Conservation (phyloP, 2,113 vertebrate genomes). For the Lophius piscatorius region DNA sequence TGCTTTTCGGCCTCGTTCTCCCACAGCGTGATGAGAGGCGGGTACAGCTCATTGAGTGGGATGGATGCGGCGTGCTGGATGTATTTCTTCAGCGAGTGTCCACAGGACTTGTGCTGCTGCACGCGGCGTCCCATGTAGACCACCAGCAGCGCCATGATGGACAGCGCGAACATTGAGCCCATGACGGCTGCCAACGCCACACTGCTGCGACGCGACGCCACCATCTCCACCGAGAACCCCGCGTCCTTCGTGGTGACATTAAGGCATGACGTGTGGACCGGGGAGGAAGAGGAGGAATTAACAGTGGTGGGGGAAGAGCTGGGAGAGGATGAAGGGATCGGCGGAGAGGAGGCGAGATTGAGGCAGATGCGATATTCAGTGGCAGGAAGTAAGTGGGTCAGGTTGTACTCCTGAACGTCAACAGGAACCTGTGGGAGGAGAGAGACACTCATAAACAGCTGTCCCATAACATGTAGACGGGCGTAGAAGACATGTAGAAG, state of each 20-base stretch:
- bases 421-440: conserved; percentile 73
- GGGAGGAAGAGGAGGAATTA: conserved; percentile 40
- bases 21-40: conserved; percentile 85
- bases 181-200: conserved; percentile 82
- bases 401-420: conserved; percentile 84
- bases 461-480: not conserved
- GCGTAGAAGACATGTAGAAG: too few relatives aligned
- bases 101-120: conserved; percentile 78
- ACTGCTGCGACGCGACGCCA: conserved; percentile 70
- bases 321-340: conserved; percentile 53
- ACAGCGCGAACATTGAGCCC: conserved; percentile 82
- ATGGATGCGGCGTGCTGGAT: conserved; percentile 84
- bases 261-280: conserved; percentile 78
- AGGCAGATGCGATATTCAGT: conserved; percentile 83
- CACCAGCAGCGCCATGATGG: conserved; percentile 80
- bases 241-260: conserved; percentile 83
- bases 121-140: conserved; percentile 80
- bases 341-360: conserved; percentile 68
- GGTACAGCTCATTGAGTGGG: conserved; percentile 83
- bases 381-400: conserved; percentile 84
- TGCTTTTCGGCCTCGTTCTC: conserved; percentile 84
- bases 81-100: conserved; percentile 84
- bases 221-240: conserved; percentile 77
- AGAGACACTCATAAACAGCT: not conserved
- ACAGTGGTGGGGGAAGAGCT: conserved; percentile 58